These are phyloP conservation scores for Tenthredo distinguenda DNA, from an alignment of 2,888 invertebrate genomes.

Conservation along the genomic window DNA sequence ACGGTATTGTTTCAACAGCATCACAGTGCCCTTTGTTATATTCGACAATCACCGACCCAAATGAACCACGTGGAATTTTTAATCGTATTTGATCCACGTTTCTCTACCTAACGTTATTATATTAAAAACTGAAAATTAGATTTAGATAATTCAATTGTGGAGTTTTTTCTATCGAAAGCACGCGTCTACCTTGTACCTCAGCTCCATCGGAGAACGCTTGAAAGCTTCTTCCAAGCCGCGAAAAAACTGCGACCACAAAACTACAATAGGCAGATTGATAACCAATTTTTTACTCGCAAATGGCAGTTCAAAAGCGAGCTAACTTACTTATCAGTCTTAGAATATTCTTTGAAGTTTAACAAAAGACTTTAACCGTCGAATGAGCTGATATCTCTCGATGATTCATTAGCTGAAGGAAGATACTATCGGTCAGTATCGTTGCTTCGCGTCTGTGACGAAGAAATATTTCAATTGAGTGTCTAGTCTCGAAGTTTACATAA, in stretches of 20 bases:
- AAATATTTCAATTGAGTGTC: background rate
- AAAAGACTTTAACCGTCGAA: background rate
- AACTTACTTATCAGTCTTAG: background rate
- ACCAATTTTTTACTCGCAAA: background rate
- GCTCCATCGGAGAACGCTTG: background rate
- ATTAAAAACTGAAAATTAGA: background rate
- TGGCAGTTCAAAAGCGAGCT: background rate
- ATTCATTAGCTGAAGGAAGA: background rate
- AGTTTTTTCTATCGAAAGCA: background rate
- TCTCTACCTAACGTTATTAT: background rate
- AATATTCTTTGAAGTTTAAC: background rate
- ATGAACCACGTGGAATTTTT: background rate
- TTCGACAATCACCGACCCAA: background rate
- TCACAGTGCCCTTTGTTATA: background rate
- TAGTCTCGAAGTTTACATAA: background rate
- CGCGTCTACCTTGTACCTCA: background rate
- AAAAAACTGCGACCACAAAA: background rate
- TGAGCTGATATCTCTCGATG: background rate
- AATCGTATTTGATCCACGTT: background rate
- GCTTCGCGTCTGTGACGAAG: background rate
- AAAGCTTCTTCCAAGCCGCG: background rate
- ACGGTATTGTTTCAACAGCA: constrained; percentile 6
- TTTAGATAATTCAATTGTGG: background rate
- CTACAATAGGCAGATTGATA: background rate
- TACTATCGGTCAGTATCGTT: background rate